Base-by-base conservation (phyloP, 2,113 vertebrate species). In the Leptobrachium ailaonicum region DNA sequence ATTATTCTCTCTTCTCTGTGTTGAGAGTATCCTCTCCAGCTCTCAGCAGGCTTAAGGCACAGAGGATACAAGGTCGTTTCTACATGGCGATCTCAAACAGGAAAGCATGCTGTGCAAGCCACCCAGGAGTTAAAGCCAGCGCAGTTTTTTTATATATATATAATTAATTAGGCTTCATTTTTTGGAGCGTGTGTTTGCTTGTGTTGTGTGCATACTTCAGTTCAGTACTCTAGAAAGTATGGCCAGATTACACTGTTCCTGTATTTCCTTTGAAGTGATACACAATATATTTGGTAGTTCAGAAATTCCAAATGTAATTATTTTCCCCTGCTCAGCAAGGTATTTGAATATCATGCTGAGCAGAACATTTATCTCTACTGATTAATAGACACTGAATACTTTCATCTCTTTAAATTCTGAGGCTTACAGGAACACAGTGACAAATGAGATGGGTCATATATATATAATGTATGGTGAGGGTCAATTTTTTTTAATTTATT, bases 221-320 rank as follows among this genome's bases (percentile, higher is more conserved):
- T 81, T 81, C 79, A 69, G 67, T 75, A 62, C 79, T 81, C 42
- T 68, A 81, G 72, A 81, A 74, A 81, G 79, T 81, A 81, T 81
- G 72, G 79, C 71, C 72, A 81, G 79, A 81, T 81, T 69, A 75
- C 73, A 69, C 79, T 81, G 79, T 75, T 53, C 63, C 71, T 81
- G 64, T 75, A 81, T 75, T 75, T 75, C 71, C 45, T 81, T 81
- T 81, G 79, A 81, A 81, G 79, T 81, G 68, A 81, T 81, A 81
- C 79, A 81, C 79, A 81, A 81, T 62, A 81, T 75, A 81, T 81
- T 75, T 81, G 54, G 72, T 81, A 81, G 79, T 81, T 81, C 66
- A 81, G 66, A 81, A 81, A 81, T 81, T 75, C 79, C 79, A 81
- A 81, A 81, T 81, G 79, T 81, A 81, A 81, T 81, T 81, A 81